Evolutionary conservation across 2,888 invertebrate species (phyloP).

Genomic region (Dicyrtoma fusca): DNA sequence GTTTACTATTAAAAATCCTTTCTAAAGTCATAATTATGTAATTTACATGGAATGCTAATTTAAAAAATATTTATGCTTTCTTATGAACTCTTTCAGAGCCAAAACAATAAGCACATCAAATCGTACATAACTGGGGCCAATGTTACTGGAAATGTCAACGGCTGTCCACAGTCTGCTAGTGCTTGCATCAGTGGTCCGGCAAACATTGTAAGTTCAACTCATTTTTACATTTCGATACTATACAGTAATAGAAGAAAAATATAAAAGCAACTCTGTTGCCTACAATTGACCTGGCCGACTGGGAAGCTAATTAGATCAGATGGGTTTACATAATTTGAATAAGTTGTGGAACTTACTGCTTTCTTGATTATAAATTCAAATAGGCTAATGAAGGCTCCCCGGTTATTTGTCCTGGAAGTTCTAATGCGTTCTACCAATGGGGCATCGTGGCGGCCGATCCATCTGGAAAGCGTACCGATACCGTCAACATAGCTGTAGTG

Average conservation of each 20-base stretch:
- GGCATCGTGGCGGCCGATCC: constrained; percentile 33
- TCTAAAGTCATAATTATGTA: no score
- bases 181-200: constrained; percentile 32
- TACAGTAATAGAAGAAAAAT: no score
- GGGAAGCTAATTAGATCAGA: no score
- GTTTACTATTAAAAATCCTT: no score
- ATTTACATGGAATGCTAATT: no score
- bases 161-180: constrained; percentile 14
- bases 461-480: not conserved
- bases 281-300: no score
- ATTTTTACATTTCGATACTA: no score
- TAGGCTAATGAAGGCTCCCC: constrained; percentile 43
- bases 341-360: no score
- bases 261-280: no score
- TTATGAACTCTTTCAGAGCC: not conserved
- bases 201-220: constrained; percentile 35
- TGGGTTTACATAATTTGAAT: no score
- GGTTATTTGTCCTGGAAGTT: constrained; percentile 36
- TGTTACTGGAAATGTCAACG: constrained; percentile 3
- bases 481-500: constrained; percentile 21
- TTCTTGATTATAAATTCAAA: no score
- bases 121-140: constrained; percentile 1
- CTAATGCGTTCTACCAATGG: constrained; percentile 38
- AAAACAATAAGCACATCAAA: not conserved
- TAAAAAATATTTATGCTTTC: not conserved